Percentiles rank a stretch among this genome's conserved stretches.
Conservation (phyloP, 2,888 invertebrate species). For the Phoronis australis region DNA sequence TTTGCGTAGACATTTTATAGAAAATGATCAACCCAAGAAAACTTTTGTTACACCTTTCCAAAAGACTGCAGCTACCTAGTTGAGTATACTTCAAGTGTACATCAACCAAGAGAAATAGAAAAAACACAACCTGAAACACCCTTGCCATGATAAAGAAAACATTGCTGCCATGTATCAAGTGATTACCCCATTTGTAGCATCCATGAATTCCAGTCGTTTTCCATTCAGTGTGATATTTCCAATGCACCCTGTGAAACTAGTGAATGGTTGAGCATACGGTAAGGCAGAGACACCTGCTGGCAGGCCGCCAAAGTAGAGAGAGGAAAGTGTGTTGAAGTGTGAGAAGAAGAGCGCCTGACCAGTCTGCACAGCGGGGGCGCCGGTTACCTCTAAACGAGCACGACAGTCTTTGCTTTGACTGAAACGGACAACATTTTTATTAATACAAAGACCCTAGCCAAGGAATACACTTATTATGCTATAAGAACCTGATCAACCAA, state of each 20-base stretch:
- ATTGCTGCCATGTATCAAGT: too few species aligned
- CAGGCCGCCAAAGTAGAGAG: not conserved
- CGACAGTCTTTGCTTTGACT: slow-evolving; percentile 5
- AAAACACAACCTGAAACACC: too few species aligned
- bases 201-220: not conserved
- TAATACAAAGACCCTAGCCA: too few species aligned
- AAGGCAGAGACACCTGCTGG: not conserved
- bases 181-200: not conserved
- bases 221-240: not conserved
- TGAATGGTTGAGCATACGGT: not conserved
- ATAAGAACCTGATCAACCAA: too few species aligned
- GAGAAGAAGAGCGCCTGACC: not conserved
- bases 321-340: not conserved
- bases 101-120: too few species aligned
- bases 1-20: too few species aligned
- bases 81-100: too few species aligned
- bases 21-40: too few species aligned
- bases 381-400: slow-evolving; percentile 2
- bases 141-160: too few species aligned
- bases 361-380: not conserved
- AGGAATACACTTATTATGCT: too few species aligned
- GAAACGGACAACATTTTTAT: slow-evolving; percentile 2
- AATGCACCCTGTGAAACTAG: not conserved
- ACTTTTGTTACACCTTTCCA: too few species aligned
- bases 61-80: too few species aligned